Percentiles rank a stretch among this genome's conserved stretches.
These are phyloP conservation scores for Cheiracanthium punctorium DNA, from an alignment of 2,888 invertebrate genomes.

Conservation along the genomic window DNA sequence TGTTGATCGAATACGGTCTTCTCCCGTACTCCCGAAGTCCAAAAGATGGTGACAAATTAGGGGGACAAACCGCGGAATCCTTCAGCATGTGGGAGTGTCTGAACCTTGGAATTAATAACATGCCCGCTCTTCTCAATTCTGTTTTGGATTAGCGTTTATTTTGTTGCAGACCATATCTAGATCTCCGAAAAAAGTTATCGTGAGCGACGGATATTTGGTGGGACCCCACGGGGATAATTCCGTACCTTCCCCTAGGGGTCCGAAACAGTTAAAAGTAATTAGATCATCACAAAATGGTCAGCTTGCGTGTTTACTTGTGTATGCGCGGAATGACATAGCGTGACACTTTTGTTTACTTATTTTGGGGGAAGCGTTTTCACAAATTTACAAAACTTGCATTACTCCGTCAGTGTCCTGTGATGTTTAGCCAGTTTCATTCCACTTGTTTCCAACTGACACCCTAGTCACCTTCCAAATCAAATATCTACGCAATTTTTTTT, in stretches of 20 bases:
- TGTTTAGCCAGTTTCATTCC: no score
- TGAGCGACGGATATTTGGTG: neutral
- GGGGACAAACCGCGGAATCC: neutral
- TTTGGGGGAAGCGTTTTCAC: no score
- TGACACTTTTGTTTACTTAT: no score
- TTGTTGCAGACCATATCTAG: neutral
- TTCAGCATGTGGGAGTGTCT: neutral
- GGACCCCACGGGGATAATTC: slow-evolving; percentile 42
- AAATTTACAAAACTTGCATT: no score
- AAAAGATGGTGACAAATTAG: slow-evolving; percentile 18
- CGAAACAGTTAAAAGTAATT: neutral
- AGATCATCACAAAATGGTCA: no score
- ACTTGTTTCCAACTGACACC: no score
- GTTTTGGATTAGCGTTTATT: neutral
- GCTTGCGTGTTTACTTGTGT: no score
- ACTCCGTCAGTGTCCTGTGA: no score
- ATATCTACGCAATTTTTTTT: no score
- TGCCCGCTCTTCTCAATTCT: neutral
- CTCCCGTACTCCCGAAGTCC: neutral
- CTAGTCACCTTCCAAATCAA: no score
- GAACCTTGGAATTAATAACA: neutral
- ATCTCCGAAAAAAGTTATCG: neutral
- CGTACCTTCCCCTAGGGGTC: slow-evolving; percentile 50
- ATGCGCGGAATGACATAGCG: no score
- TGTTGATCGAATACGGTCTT: slow-evolving; percentile 14